These are phyloP conservation scores for Dryomyza anilis DNA, from an alignment of 2,888 invertebrate species.

Conservation along the genomic window DNA sequence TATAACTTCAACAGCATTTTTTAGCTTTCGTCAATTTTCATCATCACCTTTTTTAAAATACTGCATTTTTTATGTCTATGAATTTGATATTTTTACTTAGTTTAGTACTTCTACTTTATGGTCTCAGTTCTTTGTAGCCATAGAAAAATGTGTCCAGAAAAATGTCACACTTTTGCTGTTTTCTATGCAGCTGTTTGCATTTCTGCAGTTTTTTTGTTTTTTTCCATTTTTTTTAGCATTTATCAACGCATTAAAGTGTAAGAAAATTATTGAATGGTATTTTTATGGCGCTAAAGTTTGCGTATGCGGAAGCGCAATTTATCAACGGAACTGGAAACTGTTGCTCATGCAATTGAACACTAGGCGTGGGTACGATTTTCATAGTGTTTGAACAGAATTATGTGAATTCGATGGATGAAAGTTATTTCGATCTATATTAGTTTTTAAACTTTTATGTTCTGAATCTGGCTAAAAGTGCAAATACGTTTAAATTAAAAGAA, in stretches of 20 bases:
- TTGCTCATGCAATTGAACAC: conserved; percentile 19
- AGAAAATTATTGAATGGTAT: conserved; percentile 9
- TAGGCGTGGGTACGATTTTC: not conserved
- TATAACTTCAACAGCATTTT: not conserved
- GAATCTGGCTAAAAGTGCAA: too few species aligned
- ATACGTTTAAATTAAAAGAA: too few species aligned
- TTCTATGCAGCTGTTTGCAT: not conserved
- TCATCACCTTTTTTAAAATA: too few species aligned
- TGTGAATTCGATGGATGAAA: too few species aligned
- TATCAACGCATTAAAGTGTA: conserved; percentile 6
- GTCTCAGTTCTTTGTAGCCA: not conserved
- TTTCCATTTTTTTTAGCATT: not conserved
- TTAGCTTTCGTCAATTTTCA: not conserved
- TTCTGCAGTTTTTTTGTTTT: not conserved
- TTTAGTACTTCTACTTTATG: not conserved
- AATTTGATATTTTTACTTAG: too few species aligned
- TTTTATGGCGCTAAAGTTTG: not conserved
- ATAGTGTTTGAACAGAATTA: too few species aligned
- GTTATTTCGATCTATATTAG: too few species aligned
- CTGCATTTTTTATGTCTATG: too few species aligned
- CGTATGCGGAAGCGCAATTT: conserved; percentile 10
- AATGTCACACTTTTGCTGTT: not conserved
- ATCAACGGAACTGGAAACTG: conserved; percentile 23
- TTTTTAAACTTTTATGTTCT: too few species aligned
- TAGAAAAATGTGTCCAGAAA: conserved; percentile 2